Percentiles rank a stretch among this genome's conserved stretches.
These are phyloP conservation scores for Heteromurus nitidus DNA, from an alignment of 2,888 invertebrate species.

Conservation along the genomic window DNA sequence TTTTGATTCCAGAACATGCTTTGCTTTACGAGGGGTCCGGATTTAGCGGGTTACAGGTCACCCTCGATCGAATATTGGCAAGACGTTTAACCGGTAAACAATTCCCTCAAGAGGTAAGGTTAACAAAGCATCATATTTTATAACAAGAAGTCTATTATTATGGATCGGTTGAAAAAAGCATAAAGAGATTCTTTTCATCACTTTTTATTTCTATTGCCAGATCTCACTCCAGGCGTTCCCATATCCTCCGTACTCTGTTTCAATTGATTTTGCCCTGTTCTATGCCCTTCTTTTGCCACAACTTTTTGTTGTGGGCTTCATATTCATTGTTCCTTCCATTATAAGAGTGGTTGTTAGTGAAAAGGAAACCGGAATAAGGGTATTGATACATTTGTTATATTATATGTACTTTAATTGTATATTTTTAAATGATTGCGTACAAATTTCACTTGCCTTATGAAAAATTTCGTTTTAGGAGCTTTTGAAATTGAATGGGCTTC, in stretches of 20 bases:
- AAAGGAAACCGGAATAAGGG: constrained; percentile 80
- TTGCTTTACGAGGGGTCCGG: constrained; percentile 67
- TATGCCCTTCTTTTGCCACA: constrained; percentile 75
- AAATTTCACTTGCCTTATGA: background rate
- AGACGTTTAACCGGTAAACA: constrained; percentile 47
- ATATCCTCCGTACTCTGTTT: constrained; percentile 76
- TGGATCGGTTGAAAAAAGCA: too few relatives aligned
- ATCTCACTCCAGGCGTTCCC: constrained; percentile 79
- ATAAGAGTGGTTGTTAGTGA: constrained; percentile 80
- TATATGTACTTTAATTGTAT: too few relatives aligned
- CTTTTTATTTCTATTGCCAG: constrained; percentile 65
- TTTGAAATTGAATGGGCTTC: constrained; percentile 79
- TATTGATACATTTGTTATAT: too few relatives aligned
- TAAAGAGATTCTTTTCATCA: background rate
- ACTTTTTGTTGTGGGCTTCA: constrained; percentile 76
- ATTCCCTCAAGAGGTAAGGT: constrained; percentile 34
- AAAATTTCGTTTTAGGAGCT: constrained; percentile 76
- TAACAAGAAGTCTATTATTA: too few relatives aligned
- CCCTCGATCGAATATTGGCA: constrained; percentile 71
- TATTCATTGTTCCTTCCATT: constrained; percentile 78
- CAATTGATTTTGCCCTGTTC: constrained; percentile 74
- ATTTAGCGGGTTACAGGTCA: constrained; percentile 72
- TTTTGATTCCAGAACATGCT: constrained; percentile 43
- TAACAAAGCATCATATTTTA: too few relatives aligned
- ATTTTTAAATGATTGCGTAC: background rate